Evolutionary conservation across 2,113 vertebrate genomes (phyloP).

Genomic region (Laticauda colubrina): DNA sequence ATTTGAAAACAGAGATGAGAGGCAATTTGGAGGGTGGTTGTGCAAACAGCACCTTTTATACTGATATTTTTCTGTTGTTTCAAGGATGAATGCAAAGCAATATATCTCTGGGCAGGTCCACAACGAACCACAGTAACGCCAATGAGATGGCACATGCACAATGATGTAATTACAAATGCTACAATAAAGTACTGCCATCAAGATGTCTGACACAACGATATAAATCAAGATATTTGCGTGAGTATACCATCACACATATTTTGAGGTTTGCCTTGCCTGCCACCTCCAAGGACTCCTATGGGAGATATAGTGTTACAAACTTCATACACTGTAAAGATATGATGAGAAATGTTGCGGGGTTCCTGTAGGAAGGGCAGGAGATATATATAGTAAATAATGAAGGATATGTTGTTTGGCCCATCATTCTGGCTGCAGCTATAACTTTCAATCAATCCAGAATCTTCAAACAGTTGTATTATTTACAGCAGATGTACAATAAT

Average conservation of each 20-base stretch:
- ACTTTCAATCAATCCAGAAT: background rate
- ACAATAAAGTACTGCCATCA: background rate
- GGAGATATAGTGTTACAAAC: background rate
- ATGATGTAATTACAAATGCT: background rate
- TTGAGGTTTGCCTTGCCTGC: background rate
- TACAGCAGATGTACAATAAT: background rate
- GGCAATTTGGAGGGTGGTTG: background rate
- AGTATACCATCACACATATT: background rate
- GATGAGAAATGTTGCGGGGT: background rate
- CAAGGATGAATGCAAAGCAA: background rate
- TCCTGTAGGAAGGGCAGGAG: background rate
- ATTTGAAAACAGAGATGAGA: background rate
- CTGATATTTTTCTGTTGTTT: background rate
- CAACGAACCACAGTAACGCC: background rate
- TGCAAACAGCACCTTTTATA: background rate
- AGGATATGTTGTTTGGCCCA: background rate
- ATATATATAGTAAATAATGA: background rate
- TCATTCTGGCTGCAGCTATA: background rate
- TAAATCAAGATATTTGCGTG: background rate
- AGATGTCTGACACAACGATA: background rate
- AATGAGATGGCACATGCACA: background rate
- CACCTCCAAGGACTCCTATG: background rate
- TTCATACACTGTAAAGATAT: background rate
- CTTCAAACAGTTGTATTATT: slow-evolving; percentile 32
- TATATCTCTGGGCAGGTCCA: background rate